Base-by-base conservation (phyloP, 2,888 invertebrate genomes). In the Leistus spinibarbis region DNA sequence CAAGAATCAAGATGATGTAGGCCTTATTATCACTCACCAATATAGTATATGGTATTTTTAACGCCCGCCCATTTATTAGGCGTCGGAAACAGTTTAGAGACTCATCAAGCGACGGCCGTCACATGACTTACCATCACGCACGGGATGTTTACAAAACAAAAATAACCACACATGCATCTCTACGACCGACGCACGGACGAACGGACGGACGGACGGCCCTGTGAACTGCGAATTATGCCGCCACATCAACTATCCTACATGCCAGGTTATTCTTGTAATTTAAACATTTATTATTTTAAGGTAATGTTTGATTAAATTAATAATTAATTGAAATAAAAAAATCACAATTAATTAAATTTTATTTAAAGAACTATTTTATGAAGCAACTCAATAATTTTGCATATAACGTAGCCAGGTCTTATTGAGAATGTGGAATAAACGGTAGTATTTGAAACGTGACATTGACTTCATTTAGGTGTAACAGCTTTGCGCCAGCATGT, bases 81-180 rank as follows among this genome's bases (percentile, higher is more conserved):
- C 66, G 22, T 17, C 17, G 19, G 16, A 10, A 60, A 60, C 20
- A 19, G 19, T 19, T 60, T 60, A 60, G 60, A 19, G 60, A 10
- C 60, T 60, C 60, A 60, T 60, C 60, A 16, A 60, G 20, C 22
- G 17, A 22, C 60, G 19, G 22, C 19, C 60, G 60, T 20, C 60
- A 60, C 60, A 60, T 22, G 40, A 60, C 17, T 20, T 10, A 60
- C 60, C 10, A 19, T 20, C 19, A 19, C 60, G 22, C 60, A 24
- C n/a, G 10, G 64, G 16, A 54, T 72, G 72, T 72, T 72, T 72
- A 72, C 72, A 72, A 72, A 71, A 66, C 56, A 72, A 72, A 72
- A 72, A 72, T 72, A 72, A 63, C 13, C 3, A 17, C 27, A 17
- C 20, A 53, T 66, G 22, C n/a, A 17, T 54, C 54, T 17, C 54